phyloP scores from a whole-genome alignment of 2,888 invertebrate genomes.

The Eustalomyia histrio region DNA sequence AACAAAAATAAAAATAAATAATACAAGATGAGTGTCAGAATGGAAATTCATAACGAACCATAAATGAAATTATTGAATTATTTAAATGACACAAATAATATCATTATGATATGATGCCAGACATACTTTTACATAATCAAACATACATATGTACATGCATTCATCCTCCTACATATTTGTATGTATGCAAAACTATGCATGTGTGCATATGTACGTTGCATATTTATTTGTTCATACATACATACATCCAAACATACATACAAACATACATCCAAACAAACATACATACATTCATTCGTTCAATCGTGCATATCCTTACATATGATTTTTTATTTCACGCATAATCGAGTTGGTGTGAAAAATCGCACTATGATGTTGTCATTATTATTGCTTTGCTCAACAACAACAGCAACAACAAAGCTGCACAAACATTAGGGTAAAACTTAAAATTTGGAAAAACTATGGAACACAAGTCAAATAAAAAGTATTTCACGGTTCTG shows the following conservation, averaged over 20 bases:
- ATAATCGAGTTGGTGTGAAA: slow-evolving; percentile 72
- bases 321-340: slow-evolving; percentile 66
- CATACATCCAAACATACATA: slow-evolving; percentile 8
- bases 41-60: slow-evolving; percentile 66
- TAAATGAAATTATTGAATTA: slow-evolving; percentile 73
- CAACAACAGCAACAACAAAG: slow-evolving; percentile 31
- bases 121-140: slow-evolving; percentile 36
- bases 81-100: slow-evolving; percentile 74
- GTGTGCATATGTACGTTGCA: neutral
- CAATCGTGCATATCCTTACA: slow-evolving; percentile 64
- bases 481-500: too few relatives aligned
- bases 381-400: slow-evolving; percentile 29
- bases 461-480: too few relatives aligned
- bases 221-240: slow-evolving; percentile 6
- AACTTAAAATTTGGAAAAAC: too few relatives aligned
- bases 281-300: slow-evolving; percentile 34
- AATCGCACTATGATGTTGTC: slow-evolving; percentile 70
- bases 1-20: neutral
- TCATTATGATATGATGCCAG: slow-evolving; percentile 68
- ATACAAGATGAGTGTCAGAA: slow-evolving; percentile 61
- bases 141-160: slow-evolving; percentile 10
- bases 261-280: too few relatives aligned
- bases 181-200: neutral
- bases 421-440: slow-evolving; percentile 22
- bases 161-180: neutral